Base-by-base conservation (phyloP, 2,888 invertebrate genomes). In the Campopleginae sp. region DNA sequence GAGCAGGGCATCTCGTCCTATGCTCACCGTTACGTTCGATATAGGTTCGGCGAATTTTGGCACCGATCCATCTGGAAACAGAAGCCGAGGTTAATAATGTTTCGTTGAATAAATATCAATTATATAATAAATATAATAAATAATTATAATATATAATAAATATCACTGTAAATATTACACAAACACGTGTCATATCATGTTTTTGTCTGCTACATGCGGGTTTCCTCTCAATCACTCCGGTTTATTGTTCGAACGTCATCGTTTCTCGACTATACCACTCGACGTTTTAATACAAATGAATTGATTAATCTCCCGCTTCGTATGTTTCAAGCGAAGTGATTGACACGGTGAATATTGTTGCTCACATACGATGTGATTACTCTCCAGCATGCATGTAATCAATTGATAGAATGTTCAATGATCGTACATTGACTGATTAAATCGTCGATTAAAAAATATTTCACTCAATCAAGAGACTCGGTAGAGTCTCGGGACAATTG, bases 21-120 rank as follows among this genome's bases (percentile, higher is more conserved):
- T 96, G 63, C 97, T 97, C 88, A 98, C 98, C 31, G 98, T 98
- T 88, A 98, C 97, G 94, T 98, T 98, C 74, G 97, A 96, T 90
- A 98, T 97, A 74, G 97, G 97, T 92, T 98, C 98, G 87, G 97
- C 97, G 93, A 98, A 98, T 90, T 96, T 96, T 82, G 98, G 98
- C 93, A 97, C 94, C 90, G 95, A 94, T 51, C 95, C 95, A 93
- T 96, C 96, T 96, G 95, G 48, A 75, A 44, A 80, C 31, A 84
- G 68, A 77, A 38, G 10, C 19, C 48, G 38, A n/a, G 46, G 27
- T 33, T 23, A 75, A 19, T 23, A 46, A 78, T 46, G 17, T 76
- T 76, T 51, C 23, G 38, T 76, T 76, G 42, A 72, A 80, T 76
- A 77, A 72, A 72, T 82, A 61, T 65, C 66, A 51, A 79, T 70